Percentiles rank a stretch among this genome's conserved stretches.
Evolutionary conservation across 1,140 invertebrate species (phyloP).

Genomic region (Colletes gigas): DNA sequence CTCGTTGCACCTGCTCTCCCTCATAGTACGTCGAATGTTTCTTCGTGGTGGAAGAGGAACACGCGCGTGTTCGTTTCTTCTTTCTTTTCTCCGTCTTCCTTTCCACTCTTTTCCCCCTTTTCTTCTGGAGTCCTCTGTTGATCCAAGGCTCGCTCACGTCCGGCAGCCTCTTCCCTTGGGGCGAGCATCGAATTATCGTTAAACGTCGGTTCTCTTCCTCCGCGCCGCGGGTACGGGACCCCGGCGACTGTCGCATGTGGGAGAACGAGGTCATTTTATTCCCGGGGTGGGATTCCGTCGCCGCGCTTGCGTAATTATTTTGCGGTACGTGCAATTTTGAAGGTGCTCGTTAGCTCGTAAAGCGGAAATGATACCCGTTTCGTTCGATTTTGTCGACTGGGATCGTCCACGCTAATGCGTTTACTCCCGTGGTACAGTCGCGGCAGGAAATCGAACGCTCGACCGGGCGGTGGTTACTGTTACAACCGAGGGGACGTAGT

Average conservation of each 20-base stretch:
- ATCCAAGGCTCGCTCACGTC: slow-evolving; percentile 32
- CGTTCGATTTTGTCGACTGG: neutral
- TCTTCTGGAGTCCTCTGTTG: slow-evolving; percentile 38
- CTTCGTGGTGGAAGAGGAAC: slow-evolving; percentile 5
- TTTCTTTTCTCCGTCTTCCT: slow-evolving; percentile 25
- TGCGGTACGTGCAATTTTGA: slow-evolving; percentile 25
- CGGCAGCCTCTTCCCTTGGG: slow-evolving; percentile 24
- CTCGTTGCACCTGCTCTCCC: slow-evolving; percentile 47
- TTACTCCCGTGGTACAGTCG: too few relatives aligned
- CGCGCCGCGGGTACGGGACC: neutral
- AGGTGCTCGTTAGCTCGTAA: slow-evolving; percentile 5
- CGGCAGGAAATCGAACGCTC: too few relatives aligned
- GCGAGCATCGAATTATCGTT: slow-evolving; percentile 51
- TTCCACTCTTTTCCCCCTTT: slow-evolving; percentile 39
- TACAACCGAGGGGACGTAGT: neutral
- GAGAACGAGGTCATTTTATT: neutral
- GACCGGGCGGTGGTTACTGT: slow-evolving; percentile 6
- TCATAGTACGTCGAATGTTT: slow-evolving; percentile 19
- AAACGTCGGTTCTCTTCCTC: slow-evolving; percentile 45
- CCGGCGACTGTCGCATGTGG: slow-evolving; percentile 9
- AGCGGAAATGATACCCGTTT: neutral
- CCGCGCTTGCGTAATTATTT: slow-evolving; percentile 20
- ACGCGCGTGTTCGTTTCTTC: slow-evolving; percentile 21
- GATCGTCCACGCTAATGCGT: neutral
- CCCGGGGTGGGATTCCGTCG: neutral